Conservation (phyloP, 1,140 invertebrate genomes). For the Eulimnadia texana region DNA sequence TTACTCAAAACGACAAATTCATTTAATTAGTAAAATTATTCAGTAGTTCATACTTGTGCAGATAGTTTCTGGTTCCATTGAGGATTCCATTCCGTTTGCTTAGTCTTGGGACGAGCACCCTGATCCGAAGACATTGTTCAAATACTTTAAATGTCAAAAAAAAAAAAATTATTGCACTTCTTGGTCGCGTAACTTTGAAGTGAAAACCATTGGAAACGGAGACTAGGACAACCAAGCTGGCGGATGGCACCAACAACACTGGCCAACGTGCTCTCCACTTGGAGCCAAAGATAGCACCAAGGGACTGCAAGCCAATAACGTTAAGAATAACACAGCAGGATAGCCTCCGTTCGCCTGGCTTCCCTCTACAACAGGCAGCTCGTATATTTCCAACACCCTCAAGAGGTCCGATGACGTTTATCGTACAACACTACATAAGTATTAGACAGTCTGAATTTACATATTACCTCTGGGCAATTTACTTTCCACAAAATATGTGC, state of each 20-base stretch:
- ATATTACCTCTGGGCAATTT: background rate
- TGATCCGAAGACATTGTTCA: background rate
- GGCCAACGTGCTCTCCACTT: background rate
- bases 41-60: slow-evolving; percentile 4
- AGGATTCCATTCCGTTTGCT: background rate
- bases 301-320: background rate
- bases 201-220: too few species aligned
- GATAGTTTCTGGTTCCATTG: slow-evolving; percentile 13
- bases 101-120: background rate
- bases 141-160: background rate
- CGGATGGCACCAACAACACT: background rate
- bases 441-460: background rate
- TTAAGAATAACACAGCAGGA: background rate
- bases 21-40: too few species aligned
- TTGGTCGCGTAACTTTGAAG: background rate
- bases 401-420: background rate
- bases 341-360: background rate
- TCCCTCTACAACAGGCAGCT: background rate
- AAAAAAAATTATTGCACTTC: background rate
- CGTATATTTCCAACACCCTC: background rate
- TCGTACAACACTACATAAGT: background rate
- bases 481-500: too few species aligned
- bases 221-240: background rate
- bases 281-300: background rate
- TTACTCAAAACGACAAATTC: too few species aligned